These are phyloP conservation scores for Halcyon badia DNA, from an alignment of 2,797 vertebrate genomes.

Conservation along the genomic window DNA sequence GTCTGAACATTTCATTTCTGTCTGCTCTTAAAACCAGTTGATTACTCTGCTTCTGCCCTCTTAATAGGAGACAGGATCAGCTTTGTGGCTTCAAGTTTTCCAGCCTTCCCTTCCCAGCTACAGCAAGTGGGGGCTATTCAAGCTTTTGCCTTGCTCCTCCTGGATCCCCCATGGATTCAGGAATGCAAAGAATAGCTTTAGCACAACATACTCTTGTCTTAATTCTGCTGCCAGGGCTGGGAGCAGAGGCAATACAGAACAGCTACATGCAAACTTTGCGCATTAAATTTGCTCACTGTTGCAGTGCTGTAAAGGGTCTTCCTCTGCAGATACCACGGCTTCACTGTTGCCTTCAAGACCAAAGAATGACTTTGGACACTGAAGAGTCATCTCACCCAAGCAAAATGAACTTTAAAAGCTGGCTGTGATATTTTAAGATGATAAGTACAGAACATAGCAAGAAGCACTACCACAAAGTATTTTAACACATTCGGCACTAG, in stretches of 20 bases:
- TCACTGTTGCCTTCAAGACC: neutral
- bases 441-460: neutral
- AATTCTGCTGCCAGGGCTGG: neutral
- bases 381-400: neutral
- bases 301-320: neutral
- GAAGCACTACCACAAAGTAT: neutral
- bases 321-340: neutral
- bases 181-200: neutral
- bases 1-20: neutral
- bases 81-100: neutral
- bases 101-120: neutral
- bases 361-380: neutral
- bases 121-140: neutral
- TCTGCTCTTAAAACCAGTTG: neutral
- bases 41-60: neutral
- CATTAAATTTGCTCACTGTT: neutral
- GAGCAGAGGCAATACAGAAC: neutral
- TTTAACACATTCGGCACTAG: neutral
- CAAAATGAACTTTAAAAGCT: neutral
- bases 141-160: neutral
- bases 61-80: neutral
- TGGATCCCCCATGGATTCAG: neutral
- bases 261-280: neutral
- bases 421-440: neutral
- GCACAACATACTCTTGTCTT: neutral